phyloP scores from a whole-genome alignment of 2,888 invertebrate genomes.

The Pristionchus mayeri region DNA sequence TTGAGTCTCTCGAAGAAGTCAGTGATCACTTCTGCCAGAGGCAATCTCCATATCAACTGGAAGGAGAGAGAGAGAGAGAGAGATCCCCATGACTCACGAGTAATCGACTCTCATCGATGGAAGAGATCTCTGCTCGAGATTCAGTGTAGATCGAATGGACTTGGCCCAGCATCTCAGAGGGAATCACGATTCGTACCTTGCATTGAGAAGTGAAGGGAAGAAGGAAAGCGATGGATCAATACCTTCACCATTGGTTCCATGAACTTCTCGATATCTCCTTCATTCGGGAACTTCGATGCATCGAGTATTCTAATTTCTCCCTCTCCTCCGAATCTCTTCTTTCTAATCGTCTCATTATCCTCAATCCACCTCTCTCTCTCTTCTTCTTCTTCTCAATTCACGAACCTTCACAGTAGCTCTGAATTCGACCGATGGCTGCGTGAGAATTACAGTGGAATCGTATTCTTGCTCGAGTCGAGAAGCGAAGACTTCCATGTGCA shows the following conservation, averaged over 20 bases:
- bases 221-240: neutral
- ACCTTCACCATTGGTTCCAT: conserved; percentile 72
- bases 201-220: neutral
- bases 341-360: conserved; percentile 71
- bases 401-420: conserved; percentile 75
- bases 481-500: conserved; percentile 80
- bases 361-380: no score
- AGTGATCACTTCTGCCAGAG: conserved; percentile 92
- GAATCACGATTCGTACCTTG: conserved; percentile 69
- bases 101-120: conserved; percentile 85
- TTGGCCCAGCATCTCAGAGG: conserved; percentile 68
- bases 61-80: conserved; percentile 78
- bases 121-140: conserved; percentile 69
- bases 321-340: conserved; percentile 68
- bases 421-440: conserved; percentile 80
- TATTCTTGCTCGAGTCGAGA: conserved; percentile 80
- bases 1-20: conserved; percentile 95
- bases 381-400: no score
- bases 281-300: conserved; percentile 67
- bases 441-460: conserved; percentile 79
- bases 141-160: conserved; percentile 70
- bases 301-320: conserved; percentile 67
- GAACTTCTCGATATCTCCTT: conserved; percentile 66
- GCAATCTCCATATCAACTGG: conserved; percentile 88
- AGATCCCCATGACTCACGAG: conserved; percentile 78